Evolutionary conservation across 2,797 vertebrate genomes (phyloP).

Genomic region (Sparus aurata): DNA sequence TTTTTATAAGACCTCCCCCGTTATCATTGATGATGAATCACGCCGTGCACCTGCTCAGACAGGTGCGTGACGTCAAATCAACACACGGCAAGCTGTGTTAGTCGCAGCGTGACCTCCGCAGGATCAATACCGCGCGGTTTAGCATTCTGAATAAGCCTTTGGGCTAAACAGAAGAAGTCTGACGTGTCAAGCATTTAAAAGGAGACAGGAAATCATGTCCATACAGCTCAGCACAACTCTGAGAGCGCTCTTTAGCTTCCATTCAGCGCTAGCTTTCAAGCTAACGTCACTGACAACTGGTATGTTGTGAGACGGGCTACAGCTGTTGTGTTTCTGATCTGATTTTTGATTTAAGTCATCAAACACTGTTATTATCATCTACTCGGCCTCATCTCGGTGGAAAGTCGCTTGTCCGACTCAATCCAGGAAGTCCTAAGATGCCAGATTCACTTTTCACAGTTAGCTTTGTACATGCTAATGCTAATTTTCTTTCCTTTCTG

Average conservation of each 20-base stretch:
- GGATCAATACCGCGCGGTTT: constrained; percentile 36
- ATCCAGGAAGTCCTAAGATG: too few species aligned
- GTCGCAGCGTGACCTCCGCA: constrained; percentile 5
- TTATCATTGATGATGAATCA: constrained; percentile 11
- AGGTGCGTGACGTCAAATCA: constrained; percentile 38
- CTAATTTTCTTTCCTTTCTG: too few species aligned
- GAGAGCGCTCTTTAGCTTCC: background rate
- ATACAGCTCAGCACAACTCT: background rate
- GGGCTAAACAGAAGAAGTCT: constrained; percentile 10
- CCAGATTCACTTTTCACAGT: too few species aligned
- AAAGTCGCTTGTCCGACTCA: too few species aligned
- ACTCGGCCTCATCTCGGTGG: too few species aligned
- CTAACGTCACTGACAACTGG: background rate
- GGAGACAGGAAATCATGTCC: background rate
- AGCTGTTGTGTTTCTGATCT: background rate
- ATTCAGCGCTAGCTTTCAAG: background rate
- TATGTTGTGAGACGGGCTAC: background rate
- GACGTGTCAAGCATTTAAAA: background rate
- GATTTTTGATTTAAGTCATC: background rate
- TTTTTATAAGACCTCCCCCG: background rate
- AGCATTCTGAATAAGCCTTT: constrained; percentile 29
- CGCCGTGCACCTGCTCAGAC: constrained; percentile 25
- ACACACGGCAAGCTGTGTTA: constrained; percentile 4
- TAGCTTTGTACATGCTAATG: too few species aligned
- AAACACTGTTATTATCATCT: too few species aligned